Conservation (phyloP, 2,113 vertebrate genomes). For the Ammodytes marinus region DNA sequence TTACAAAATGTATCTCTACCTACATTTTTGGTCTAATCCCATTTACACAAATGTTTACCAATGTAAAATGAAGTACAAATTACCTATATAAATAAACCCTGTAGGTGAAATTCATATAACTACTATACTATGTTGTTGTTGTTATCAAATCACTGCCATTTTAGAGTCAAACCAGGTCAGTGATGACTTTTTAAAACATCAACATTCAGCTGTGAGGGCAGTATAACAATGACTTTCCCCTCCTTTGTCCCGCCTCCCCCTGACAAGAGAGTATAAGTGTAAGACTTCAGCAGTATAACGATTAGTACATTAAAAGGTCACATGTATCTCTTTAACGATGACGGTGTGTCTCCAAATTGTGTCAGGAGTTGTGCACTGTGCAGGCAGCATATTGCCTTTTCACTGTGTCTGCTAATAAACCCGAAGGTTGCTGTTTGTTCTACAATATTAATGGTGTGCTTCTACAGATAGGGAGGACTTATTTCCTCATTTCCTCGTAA, state of each 20-base stretch:
- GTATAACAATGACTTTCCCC: too few relatives aligned
- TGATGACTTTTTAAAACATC: constrained; percentile 3
- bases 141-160: constrained; percentile 12
- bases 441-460: constrained; percentile 51
- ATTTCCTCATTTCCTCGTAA: constrained; percentile 74
- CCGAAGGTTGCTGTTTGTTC: constrained; percentile 40
- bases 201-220: not conserved
- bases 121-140: too few relatives aligned
- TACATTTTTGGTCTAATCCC: not conserved
- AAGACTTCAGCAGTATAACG: not conserved
- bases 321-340: not conserved
- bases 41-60: not conserved
- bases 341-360: not conserved
- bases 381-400: not conserved
- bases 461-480: constrained; percentile 54
- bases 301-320: not conserved
- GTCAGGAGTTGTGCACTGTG: not conserved
- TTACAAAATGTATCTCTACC: not conserved
- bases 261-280: not conserved
- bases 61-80: not conserved
- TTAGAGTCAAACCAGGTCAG: constrained; percentile 2
- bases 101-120: too few relatives aligned
- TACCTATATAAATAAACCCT: not conserved
- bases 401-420: constrained; percentile 20
- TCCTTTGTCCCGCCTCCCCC: not conserved